Evolutionary conservation across 2,113 vertebrate species (phyloP), one percentile per base, ranked within the genome.

Genomic region (Varanus komodoensis): DNA sequence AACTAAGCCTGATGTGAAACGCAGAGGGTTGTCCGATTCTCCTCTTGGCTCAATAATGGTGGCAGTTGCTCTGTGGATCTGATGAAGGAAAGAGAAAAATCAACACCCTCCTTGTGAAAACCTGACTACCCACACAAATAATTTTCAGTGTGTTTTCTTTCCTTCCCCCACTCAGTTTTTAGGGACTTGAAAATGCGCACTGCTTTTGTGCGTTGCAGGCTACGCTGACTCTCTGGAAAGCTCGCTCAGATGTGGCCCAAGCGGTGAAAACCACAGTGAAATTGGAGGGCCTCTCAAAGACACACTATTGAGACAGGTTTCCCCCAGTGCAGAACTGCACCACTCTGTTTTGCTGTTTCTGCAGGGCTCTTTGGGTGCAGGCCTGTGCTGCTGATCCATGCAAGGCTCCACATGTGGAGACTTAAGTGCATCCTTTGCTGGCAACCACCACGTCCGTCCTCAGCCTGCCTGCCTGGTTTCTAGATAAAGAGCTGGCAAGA

Each of bases 31-130:
- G 93, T 99, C 99, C 0, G 99, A 99, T 93, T 99, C 99, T 1
- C 98, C 99, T 0, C 98, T 98, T 0, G 99, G 99, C 94, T 99
- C 99, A 1, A 99, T 99, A 94, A 99, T 99, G 82, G 97, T 98
- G 34, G 99, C 98, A 0, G 98, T 98, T 0, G 98, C 99, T 84
- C 96, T 97, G 21, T 99, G 98, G 91, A 99, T 98, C 99, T 99
- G 94, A 38, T 1, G 12, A 67, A 69, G 82, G 6, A n/a, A 86
- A 25, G 11, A 4, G 1, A 0, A 0, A 5, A 17, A 27, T 32
- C 0, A 8, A 64, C 23, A 15, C 4, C 80, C 7, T 8, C 87
- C 25, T 71, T 67, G 52, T 67, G 75, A 7, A 32, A 25, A 90
- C 25, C 67, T 0, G 1, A 68, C 17, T 23, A 0, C 3, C 9